Evolutionary conservation across 2,113 vertebrate genomes (phyloP).

Genomic region (Ondatra zibethicus): DNA sequence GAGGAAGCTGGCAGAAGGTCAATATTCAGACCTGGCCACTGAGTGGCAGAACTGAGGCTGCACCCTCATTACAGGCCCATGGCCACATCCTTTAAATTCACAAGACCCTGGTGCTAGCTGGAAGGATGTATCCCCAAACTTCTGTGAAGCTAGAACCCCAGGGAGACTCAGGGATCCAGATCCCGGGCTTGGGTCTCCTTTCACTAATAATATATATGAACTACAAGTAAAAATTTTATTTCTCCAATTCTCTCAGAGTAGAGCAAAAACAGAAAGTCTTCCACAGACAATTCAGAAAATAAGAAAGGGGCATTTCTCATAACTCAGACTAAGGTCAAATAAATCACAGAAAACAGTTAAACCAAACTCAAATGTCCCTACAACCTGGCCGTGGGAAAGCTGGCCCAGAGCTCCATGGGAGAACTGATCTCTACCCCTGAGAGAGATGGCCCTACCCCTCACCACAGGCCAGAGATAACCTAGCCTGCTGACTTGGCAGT

Average conservation of each 20-base stretch:
- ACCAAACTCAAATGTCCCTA: neutral
- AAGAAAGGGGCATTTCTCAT: neutral
- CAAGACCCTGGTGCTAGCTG: no score
- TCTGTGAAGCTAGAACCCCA: slow-evolving; percentile 1
- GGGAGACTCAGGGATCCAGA: neutral
- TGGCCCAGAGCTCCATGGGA: neutral
- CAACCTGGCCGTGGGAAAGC: neutral
- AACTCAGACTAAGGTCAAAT: neutral
- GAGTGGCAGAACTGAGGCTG: neutral
- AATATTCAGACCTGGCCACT: rapidly evolving
- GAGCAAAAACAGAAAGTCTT: neutral
- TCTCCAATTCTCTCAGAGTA: neutral
- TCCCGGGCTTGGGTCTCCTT: neutral
- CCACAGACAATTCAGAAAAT: neutral
- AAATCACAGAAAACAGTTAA: slow-evolving; percentile 2
- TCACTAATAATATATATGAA: neutral
- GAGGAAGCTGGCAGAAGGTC: neutral
- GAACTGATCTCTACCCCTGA: neutral
- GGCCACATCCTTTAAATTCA: neutral
- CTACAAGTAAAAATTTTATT: neutral
- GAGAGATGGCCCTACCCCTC: neutral
- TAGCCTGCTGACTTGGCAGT: neutral
- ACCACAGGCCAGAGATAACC: neutral
- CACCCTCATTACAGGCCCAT: neutral
- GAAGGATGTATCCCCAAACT: neutral